Percentiles rank a stretch among this genome's conserved stretches.
Conservation (phyloP, 2,113 vertebrate genomes). For the Peromyscus leucopus region DNA sequence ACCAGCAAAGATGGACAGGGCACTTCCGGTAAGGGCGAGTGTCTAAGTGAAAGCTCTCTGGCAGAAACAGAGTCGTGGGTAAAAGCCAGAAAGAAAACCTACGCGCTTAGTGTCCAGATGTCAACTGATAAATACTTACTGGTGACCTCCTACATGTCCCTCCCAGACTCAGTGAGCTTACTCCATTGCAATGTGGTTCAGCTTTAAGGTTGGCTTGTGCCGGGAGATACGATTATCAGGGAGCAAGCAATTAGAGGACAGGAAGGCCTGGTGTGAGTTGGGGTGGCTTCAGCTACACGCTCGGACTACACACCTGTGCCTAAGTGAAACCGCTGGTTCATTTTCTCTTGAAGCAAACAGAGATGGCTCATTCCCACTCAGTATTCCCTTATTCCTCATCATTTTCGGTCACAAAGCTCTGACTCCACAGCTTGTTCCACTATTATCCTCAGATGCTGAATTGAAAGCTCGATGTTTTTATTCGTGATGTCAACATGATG, state of each 20-base stretch:
- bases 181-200: not conserved
- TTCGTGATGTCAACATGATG: not conserved
- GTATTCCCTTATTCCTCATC: not conserved
- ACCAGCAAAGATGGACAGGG: not conserved
- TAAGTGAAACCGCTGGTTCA: not conserved
- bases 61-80: not conserved
- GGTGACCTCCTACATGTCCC: not conserved
- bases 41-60: not conserved
- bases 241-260: slow-evolving; percentile 33
- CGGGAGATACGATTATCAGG: slow-evolving; percentile 24
- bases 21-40: not conserved
- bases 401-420: slow-evolving; percentile 17
- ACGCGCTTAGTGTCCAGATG: not conserved
- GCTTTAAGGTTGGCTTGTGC: slow-evolving; percentile 1
- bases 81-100: slow-evolving; percentile 19
- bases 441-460: slow-evolving; percentile 23
- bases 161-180: not conserved
- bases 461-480: not conserved
- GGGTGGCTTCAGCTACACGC: not conserved
- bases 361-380: not conserved
- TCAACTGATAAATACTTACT: not conserved
- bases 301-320: not conserved
- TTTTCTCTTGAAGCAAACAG: slow-evolving; percentile 30
- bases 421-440: slow-evolving; percentile 9
- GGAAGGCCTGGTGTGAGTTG: not conserved